These are phyloP conservation scores for Cynopterus brachyotis DNA, from an alignment of 2,113 vertebrate species.

Conservation along the genomic window DNA sequence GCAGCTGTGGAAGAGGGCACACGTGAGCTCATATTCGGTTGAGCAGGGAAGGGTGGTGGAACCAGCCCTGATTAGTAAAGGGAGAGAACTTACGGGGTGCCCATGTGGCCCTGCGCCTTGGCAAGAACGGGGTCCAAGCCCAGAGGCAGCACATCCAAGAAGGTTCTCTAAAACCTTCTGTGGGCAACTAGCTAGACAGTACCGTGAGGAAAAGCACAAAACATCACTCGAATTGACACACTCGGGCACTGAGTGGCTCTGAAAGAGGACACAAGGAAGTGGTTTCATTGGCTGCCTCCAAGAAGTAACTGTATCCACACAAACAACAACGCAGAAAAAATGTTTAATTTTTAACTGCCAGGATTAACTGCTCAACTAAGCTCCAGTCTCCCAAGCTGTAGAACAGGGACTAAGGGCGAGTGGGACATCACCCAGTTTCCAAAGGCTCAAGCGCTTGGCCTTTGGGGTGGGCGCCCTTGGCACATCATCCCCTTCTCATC, in stretches of 20 bases:
- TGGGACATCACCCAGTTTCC: neutral
- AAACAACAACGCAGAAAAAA: slow-evolving; percentile 18
- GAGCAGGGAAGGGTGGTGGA: neutral
- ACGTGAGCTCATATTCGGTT: neutral
- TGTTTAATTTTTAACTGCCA: neutral
- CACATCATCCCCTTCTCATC: neutral
- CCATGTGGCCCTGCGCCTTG: neutral
- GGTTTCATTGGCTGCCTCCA: slow-evolving; percentile 14
- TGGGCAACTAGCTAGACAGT: neutral
- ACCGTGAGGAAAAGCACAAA: slow-evolving; percentile 21
- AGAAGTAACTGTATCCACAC: neutral
- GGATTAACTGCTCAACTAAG: slow-evolving; percentile 34
- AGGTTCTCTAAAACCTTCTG: neutral
- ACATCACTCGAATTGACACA: neutral
- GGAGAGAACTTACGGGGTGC: neutral
- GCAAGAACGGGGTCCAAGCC: neutral
- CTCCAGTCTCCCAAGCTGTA: slow-evolving; percentile 20
- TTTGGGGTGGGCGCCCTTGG: neutral
- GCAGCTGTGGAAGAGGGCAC: neutral
- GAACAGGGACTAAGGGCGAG: neutral
- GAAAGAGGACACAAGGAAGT: neutral
- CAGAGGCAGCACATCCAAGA: neutral
- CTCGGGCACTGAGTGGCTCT: neutral
- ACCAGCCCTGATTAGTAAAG: neutral
- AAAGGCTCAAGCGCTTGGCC: slow-evolving; percentile 12